Percentiles rank a stretch among this genome's conserved stretches.
These are phyloP conservation scores for Poeciliopsis paucimaculata DNA, from an alignment of 2,797 vertebrate genomes.

Conservation along the genomic window DNA sequence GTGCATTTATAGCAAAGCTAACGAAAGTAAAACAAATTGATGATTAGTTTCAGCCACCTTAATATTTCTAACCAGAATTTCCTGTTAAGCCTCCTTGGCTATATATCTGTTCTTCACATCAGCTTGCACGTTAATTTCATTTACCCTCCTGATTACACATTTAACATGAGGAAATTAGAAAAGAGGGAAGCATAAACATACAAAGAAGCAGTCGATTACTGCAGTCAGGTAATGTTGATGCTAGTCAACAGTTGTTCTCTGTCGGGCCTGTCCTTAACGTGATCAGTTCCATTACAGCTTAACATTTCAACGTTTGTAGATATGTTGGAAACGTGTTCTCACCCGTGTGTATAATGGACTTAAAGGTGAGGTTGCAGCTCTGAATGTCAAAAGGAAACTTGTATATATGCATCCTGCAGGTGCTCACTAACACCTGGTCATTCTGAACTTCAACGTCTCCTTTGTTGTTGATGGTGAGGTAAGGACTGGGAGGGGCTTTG, in stretches of 20 bases:
- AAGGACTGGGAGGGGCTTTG: slow-evolving; percentile 61
- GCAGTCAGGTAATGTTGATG: neutral
- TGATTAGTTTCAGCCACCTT: neutral
- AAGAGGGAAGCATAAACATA: neutral
- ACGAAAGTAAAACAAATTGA: neutral
- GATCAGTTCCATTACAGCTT: neutral
- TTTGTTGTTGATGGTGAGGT: slow-evolving; percentile 48
- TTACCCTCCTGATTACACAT: neutral
- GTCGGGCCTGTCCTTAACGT: neutral
- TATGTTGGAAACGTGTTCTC: slow-evolving; percentile 12
- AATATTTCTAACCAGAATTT: neutral
- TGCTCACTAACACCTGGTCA: slow-evolving; percentile 66
- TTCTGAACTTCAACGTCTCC: slow-evolving; percentile 58
- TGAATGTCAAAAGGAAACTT: slow-evolving; percentile 75
- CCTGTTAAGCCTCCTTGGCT: neutral
- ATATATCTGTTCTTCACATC: neutral
- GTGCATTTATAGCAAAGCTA: neutral
- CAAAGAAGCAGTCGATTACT: neutral
- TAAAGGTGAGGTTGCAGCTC: slow-evolving; percentile 69
- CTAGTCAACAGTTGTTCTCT: neutral
- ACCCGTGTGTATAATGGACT: slow-evolving; percentile 60
- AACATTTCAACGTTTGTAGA: neutral
- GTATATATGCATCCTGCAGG: slow-evolving; percentile 70
- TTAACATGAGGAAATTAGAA: neutral
- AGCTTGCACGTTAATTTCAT: neutral